Percentiles rank a stretch among this genome's conserved stretches.
phyloP scores from a whole-genome alignment of 1,140 invertebrate genomes.

The Caenorhabditis elegans region DNA sequence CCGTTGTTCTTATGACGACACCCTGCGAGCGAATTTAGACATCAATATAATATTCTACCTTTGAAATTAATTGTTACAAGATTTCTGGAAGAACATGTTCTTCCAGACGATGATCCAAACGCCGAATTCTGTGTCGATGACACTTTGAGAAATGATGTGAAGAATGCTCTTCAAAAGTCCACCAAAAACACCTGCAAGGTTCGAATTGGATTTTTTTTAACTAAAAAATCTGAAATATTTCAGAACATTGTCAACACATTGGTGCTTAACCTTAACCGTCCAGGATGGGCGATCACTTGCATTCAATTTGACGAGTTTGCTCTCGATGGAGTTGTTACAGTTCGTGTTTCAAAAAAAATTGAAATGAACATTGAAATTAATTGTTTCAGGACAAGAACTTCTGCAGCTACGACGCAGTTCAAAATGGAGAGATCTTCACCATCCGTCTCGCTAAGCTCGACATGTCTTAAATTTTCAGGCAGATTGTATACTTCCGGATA shows the following conservation, averaged over 20 bases:
- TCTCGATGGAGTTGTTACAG: not conserved
- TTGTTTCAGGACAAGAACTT: conserved; percentile 39
- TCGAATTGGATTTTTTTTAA: not conserved
- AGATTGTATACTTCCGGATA: not conserved
- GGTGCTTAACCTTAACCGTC: conserved; percentile 9
- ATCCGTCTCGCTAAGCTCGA: conserved; percentile 35
- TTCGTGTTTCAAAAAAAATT: not conserved
- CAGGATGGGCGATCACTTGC: conserved; percentile 21
- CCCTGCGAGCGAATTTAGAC: too few relatives aligned
- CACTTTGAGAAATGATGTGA: conserved; percentile 31
- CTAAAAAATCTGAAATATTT: not conserved
- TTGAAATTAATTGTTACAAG: too few relatives aligned
- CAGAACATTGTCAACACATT: conserved; percentile 6
- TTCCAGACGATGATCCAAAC: conserved; percentile 34
- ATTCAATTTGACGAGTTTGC: conserved; percentile 5
- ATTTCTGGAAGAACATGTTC: too few relatives aligned
- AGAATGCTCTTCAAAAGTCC: conserved; percentile 11
- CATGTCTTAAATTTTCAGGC: not conserved
- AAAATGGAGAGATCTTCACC: not conserved
- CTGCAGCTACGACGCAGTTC: conserved; percentile 30
- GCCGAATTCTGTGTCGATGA: conserved; percentile 36
- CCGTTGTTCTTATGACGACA: too few relatives aligned
- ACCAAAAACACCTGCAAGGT: conserved; percentile 29
- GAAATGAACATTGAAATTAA: not conserved
- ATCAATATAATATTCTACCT: too few relatives aligned